phyloP scores from a whole-genome alignment of 2,113 vertebrate species.

The Meles meles region DNA sequence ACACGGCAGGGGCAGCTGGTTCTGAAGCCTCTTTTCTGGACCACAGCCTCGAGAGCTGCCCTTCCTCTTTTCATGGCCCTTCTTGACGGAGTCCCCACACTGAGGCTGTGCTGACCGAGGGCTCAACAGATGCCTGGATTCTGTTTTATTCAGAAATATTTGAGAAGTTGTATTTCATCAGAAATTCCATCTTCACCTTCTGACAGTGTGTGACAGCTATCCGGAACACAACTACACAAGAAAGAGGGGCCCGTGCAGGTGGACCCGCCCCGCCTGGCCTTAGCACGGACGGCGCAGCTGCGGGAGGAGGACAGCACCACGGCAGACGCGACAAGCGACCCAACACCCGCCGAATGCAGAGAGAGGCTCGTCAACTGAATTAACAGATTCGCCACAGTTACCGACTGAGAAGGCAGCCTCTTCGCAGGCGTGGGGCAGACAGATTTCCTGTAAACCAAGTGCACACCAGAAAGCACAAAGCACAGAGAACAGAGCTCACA shows the following conservation, averaged over 20 bases:
- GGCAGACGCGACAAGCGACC: background rate
- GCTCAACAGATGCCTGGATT: conserved; percentile 44
- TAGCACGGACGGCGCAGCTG: accelerated
- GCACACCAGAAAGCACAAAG: background rate
- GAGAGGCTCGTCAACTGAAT: background rate
- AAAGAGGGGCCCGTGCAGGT: background rate
- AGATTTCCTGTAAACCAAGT: background rate
- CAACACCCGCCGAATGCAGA: background rate
- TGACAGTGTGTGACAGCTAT: background rate
- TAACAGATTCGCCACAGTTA: background rate
- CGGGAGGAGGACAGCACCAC: background rate
- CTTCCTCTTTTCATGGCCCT: conserved; percentile 55
- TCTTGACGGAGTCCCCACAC: conserved; percentile 5
- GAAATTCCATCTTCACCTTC: background rate
- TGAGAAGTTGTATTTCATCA: background rate
- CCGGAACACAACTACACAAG: background rate
- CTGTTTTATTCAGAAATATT: conserved; percentile 8
- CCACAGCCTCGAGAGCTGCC: conserved; percentile 74
- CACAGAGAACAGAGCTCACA: background rate
- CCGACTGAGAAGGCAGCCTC: background rate
- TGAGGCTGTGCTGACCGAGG: conserved; percentile 27
- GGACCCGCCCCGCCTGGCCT: too few species aligned
- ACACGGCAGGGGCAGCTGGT: conserved; percentile 27
- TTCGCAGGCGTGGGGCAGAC: background rate
- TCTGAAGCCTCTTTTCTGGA: conserved; percentile 59